Evolutionary conservation across 2,113 vertebrate species (phyloP), one percentile per base, ranked within the genome.

Genomic region (Vidua macroura): DNA sequence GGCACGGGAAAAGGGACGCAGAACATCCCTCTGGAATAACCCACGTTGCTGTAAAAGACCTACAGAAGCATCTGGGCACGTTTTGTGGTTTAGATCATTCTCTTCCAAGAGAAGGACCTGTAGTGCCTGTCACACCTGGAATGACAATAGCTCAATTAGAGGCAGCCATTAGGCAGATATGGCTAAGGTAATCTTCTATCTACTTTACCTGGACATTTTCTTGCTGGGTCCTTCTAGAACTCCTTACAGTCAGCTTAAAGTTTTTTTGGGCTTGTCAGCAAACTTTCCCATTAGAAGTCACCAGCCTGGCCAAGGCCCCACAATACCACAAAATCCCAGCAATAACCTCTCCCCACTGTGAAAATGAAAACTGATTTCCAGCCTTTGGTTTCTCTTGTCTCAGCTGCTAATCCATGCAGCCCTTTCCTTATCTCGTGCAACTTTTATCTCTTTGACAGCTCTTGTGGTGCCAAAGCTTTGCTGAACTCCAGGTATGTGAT

Each of bases 131-230:
- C 41, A 86, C 84, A 66, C 25, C 67, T 86, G 78, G 88, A 94
- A 96, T 92, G 90, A 83, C 91, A 93, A 90, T 56, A 55, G 80
- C 90, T 93, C 90, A 74, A 51, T 95, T 86, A 95, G 68, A 95
- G 88, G 9, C 92, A 88, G 68, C 63, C 83, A 94, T 95, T 70
- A 93, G 76, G 31, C 44, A 86, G 90, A 79, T 69, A 96, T 33
- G 23, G 78, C 90, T 95, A 96, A 96, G 95, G 93, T 94, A 90
- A 94, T 96, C 88, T 89, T 91, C 44, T 22, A 14, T 7, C 70
- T 58, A 15, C 89, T 76, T 72, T 7, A 43, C 84, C 83, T 24
- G 83, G 79, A 46, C 31, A 5, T 80, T 80, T 95, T 83, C 64
- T 88, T 81, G 30, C 52, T 59, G 44, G 86, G 76, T 85, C 81